phyloP scores from a whole-genome alignment of 2,797 vertebrate genomes.

The Decapterus maruadsi region DNA sequence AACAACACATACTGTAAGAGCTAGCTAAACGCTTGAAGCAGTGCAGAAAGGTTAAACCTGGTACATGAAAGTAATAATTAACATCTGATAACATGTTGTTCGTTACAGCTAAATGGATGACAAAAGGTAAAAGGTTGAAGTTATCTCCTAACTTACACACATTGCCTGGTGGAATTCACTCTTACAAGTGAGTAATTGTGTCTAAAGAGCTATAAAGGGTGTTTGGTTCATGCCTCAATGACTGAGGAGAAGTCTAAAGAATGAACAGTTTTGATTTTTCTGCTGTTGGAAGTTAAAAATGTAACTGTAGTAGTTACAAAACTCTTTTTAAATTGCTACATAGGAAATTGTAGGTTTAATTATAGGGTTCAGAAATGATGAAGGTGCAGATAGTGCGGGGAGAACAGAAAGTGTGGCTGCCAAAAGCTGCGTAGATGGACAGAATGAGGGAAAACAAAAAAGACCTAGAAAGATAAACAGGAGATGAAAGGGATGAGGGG shows the following conservation, averaged over 20 bases:
- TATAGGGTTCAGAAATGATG: slow-evolving; percentile 7
- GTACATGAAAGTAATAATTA: slow-evolving; percentile 40
- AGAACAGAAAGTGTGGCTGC: slow-evolving; percentile 20
- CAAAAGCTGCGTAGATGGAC: slow-evolving; percentile 36
- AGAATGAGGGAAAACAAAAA: slow-evolving; percentile 51
- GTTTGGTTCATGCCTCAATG: slow-evolving; percentile 11
- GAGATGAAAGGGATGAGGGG: slow-evolving; percentile 36
- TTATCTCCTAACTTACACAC: slow-evolving; percentile 50
- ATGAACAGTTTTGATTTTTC: slow-evolving; percentile 12
- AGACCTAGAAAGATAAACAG: slow-evolving; percentile 66
- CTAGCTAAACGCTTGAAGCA: slow-evolving; percentile 19
- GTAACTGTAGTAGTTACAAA: slow-evolving; percentile 10
- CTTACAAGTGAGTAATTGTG: slow-evolving; percentile 38
- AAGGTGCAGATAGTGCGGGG: slow-evolving; percentile 5
- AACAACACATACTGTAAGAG: slow-evolving; percentile 13
- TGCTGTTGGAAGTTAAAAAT: slow-evolving; percentile 8
- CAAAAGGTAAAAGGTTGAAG: slow-evolving; percentile 51
- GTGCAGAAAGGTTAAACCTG: slow-evolving; percentile 32
- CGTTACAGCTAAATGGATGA: slow-evolving; percentile 43
- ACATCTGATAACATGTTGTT: slow-evolving; percentile 44
- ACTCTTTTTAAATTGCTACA: background rate
- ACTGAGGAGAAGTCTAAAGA: slow-evolving; percentile 12
- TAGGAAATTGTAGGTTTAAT: slow-evolving; percentile 10
- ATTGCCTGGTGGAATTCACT: slow-evolving; percentile 1
- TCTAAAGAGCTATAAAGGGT: slow-evolving; percentile 9